A percentile compares a stretch with the other conserved stretches of the same genome.
Conservation (phyloP, 1,140 invertebrate genomes). For the Drosophila sucinea region DNA sequence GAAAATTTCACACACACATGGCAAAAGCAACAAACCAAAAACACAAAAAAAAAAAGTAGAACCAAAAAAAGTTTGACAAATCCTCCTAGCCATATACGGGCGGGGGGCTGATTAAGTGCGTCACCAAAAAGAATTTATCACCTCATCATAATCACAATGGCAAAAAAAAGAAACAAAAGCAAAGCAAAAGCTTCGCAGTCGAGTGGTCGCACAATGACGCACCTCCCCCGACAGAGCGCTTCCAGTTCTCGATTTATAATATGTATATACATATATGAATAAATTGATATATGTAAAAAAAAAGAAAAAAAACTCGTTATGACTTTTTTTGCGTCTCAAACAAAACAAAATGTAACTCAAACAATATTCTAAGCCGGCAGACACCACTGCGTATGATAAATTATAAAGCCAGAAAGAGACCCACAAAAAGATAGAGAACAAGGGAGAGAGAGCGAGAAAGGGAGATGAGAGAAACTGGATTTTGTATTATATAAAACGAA, state of each 20-base stretch:
- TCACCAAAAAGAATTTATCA: conserved; percentile 58
- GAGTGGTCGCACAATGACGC: conserved; percentile 37
- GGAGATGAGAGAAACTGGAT: conserved; percentile 1
- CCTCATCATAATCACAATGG: conserved; percentile 48
- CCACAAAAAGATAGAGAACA: background rate
- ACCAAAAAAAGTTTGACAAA: conserved; percentile 12
- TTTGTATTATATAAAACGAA: conserved; percentile 65
- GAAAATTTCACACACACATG: conserved; percentile 49
- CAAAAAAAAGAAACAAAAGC: conserved; percentile 27
- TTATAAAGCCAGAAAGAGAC: conserved; percentile 4
- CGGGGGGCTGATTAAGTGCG: conserved; percentile 63
- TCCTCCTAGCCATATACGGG: background rate
- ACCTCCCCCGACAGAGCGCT: conserved; percentile 29
- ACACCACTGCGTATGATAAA: conserved; percentile 53
- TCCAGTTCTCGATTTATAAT: conserved; percentile 41
- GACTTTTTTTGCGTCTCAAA: conserved; percentile 64
- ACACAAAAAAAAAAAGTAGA: background rate
- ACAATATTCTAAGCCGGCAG: conserved; percentile 29
- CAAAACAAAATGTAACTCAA: conserved; percentile 39
- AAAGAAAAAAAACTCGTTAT: conserved; percentile 47
- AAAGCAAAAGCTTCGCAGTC: conserved; percentile 35
- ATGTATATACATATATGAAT: conserved; percentile 13
- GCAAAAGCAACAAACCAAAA: conserved; percentile 19
- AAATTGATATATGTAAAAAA: conserved; percentile 32
- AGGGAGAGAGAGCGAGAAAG: background rate